These are phyloP conservation scores for Ochropleura leucogaster DNA, from an alignment of 2,888 invertebrate species.

Conservation along the genomic window DNA sequence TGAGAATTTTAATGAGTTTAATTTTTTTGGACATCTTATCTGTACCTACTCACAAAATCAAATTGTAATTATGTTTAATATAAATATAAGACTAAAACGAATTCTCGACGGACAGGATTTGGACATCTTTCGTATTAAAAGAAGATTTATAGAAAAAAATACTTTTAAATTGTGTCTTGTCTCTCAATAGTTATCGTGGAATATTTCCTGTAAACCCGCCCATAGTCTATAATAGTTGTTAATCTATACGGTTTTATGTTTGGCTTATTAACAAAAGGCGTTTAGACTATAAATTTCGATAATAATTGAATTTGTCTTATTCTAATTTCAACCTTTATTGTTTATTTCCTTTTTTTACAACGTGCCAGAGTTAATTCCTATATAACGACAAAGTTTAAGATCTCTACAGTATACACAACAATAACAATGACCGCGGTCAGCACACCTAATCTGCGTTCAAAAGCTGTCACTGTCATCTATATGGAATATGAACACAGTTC, in stretches of 20 bases:
- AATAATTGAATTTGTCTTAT: no score
- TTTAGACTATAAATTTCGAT: no score
- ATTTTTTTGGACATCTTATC: constrained; percentile 9
- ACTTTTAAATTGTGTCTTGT: no score
- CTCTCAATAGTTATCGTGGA: background rate
- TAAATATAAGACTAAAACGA: background rate
- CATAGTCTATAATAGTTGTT: no score
- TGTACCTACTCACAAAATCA: background rate
- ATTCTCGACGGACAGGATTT: background rate
- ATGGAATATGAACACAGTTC: background rate
- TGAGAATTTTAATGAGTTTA: constrained; percentile 4
- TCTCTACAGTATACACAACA: background rate
- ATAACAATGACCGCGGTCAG: background rate
- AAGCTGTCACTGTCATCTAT: background rate
- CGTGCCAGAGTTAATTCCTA: no score
- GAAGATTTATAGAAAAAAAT: background rate
- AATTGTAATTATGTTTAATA: background rate
- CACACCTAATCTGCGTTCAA: background rate
- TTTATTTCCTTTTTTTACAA: no score
- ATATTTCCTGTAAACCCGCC: background rate
- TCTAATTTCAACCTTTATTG: no score
- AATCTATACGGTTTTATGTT: no score
- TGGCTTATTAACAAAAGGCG: no score
- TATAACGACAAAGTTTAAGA: no score
- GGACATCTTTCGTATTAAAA: background rate